Base-by-base conservation (phyloP, 1,140 invertebrate species). In the Zaprionus ornatus region DNA sequence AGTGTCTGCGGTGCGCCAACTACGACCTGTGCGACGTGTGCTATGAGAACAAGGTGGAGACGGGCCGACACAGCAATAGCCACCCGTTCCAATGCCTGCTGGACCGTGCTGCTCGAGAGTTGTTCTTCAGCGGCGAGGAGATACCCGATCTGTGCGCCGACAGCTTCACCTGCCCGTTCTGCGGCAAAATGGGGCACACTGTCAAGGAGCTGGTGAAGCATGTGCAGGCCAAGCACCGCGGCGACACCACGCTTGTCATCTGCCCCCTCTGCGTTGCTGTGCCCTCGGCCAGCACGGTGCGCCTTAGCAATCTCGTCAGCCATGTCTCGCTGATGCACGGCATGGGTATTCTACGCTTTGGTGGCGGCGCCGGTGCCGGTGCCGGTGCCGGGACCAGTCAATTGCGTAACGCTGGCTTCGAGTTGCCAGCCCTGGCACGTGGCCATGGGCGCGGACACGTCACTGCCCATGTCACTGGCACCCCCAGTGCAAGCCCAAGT, bases 1-100 rank as follows among this genome's bases (percentile, higher is more conserved):
- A 85, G 63, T 88, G 84, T 17, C 37, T 88, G 42, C 78, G 66
- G 7, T 88, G 84, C 42, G 50, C 17, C 15, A 71, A 88, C 55
- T 88, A 59, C 1, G 81, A 90, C 27, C 59, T 88, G 6, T 88
- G 84, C 35, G 3, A 10, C 9, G 2, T 1, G 0, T 88, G 84
- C 59, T 54, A 64, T 13, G 66, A 81, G 9, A 59, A 35, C 1
- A 63, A 80, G 19, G 55, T 63, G 42, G 37, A 29, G 6, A 45
- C 23, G 2, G 52, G 52, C 0, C 13, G 4, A 0, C 85, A 88
- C 9, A 32, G 48, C 45, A 59, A 3, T 13, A 9, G 0, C 0
- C 84, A 88, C 70, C 81, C 85, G 0, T 71, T 88, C 23, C 85
- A 88, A 59, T 90, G 85, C 15, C 59, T 88, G 4, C 48, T 88